Conservation (phyloP, 2,113 vertebrate genomes). For the Datnioides undecimradiatus region DNA sequence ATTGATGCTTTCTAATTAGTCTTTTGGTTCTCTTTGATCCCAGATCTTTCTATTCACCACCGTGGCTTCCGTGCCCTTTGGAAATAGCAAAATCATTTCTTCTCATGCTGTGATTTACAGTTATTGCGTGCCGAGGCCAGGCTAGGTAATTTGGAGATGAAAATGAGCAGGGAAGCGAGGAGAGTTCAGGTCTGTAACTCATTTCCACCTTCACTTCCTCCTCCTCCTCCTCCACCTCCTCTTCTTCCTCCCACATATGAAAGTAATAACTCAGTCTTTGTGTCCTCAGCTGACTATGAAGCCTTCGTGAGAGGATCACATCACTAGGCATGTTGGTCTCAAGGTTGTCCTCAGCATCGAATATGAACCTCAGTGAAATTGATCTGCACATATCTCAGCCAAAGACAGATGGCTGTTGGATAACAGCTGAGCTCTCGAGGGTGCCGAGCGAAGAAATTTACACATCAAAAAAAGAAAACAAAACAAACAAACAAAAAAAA, state of each 20-base stretch:
- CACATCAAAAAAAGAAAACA: slow-evolving; percentile 50
- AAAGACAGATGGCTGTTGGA: slow-evolving; percentile 54
- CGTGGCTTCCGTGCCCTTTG: slow-evolving; percentile 60
- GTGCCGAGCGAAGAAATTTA: slow-evolving; percentile 30
- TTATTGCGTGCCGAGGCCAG: slow-evolving; percentile 66
- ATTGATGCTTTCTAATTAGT: slow-evolving; percentile 78
- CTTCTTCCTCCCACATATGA: slow-evolving; percentile 46
- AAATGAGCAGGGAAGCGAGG: slow-evolving; percentile 66
- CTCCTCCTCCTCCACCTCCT: too few relatives aligned
- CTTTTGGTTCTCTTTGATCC: slow-evolving; percentile 68
- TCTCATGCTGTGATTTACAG: slow-evolving; percentile 78
- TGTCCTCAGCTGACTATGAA: slow-evolving; percentile 56
- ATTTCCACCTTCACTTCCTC: slow-evolving; percentile 61
- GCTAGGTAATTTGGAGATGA: slow-evolving; percentile 73
- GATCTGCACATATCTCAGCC: slow-evolving; percentile 32
- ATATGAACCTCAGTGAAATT: slow-evolving; percentile 36
- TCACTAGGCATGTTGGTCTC: slow-evolving; percentile 44
- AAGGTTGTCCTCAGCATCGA: slow-evolving; percentile 59
- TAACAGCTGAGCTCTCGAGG: slow-evolving; percentile 40
- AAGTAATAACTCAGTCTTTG: slow-evolving; percentile 67
- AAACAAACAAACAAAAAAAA: too few relatives aligned
- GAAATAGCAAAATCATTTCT: slow-evolving; percentile 79
- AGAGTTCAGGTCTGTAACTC: slow-evolving; percentile 77
- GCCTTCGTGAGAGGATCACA: slow-evolving; percentile 44
- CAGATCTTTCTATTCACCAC: slow-evolving; percentile 64